Evolutionary conservation across 2,888 invertebrate genomes (phyloP).

Genomic region (Sarcophaga carnaria): DNA sequence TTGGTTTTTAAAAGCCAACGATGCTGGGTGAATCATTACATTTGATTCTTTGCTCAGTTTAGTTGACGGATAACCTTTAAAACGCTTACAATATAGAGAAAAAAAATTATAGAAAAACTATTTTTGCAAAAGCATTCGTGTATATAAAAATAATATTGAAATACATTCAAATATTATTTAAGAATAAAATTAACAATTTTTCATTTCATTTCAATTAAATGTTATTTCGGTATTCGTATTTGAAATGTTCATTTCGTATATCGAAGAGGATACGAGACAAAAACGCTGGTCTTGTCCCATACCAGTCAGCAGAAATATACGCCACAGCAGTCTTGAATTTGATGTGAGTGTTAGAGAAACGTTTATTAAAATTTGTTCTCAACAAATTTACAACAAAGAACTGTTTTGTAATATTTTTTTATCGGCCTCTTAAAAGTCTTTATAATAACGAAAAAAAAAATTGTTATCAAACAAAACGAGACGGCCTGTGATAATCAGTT

Average conservation of each 20-base stretch:
- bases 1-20: conserved; percentile 31
- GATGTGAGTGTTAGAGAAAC: conserved; percentile 55
- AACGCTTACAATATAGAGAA: conserved; percentile 31
- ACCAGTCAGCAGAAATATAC: conserved; percentile 49
- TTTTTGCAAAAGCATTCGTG: not conserved
- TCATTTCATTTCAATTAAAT: conserved; percentile 28
- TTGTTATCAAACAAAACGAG: not conserved
- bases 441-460: no score
- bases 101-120: not conserved
- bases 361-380: not conserved
- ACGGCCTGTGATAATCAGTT: not conserved
- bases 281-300: conserved; percentile 67
- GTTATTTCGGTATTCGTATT: conserved; percentile 11
- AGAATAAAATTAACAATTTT: no score
- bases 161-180: no score
- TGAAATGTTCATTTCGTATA: conserved; percentile 65
- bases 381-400: no score
- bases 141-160: conserved; percentile 2
- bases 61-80: conserved; percentile 58
- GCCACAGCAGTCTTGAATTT: conserved; percentile 64
- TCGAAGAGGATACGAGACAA: conserved; percentile 54
- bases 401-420: no score
- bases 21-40: conserved; percentile 44
- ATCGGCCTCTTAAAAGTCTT: no score
- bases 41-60: conserved; percentile 35